Evolutionary conservation across 35 echinoderm and acorn worm species (phyloP).

Genomic region (Eucidaris tribuloides): DNA sequence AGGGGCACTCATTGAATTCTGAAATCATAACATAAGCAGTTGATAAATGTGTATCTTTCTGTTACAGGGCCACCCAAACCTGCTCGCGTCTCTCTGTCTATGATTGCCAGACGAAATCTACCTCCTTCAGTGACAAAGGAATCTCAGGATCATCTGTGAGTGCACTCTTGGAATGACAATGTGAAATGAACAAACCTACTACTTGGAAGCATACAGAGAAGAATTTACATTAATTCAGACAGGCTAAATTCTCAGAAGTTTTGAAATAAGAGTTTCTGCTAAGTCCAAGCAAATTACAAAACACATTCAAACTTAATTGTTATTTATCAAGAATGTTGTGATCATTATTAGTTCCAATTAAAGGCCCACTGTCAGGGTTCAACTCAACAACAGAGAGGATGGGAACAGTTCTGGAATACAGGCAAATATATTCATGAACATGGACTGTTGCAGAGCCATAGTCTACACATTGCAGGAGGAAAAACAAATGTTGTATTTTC

Average conservation of each 20-base stretch:
- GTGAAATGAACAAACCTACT: neutral
- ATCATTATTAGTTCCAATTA: no score
- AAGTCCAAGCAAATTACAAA: neutral
- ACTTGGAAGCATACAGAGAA: no score
- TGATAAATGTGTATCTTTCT: no score
- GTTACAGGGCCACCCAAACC: slow-evolving; percentile 7
- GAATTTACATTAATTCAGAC: neutral
- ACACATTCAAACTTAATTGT: neutral
- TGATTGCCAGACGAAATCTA: slow-evolving; percentile 62
- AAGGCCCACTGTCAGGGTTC: no score
- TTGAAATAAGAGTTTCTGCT: neutral
- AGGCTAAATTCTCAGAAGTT: neutral
- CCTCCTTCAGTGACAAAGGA: neutral
- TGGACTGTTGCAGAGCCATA: no score
- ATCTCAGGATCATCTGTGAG: slow-evolving; percentile 64
- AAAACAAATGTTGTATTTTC: no score
- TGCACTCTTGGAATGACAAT: neutral
- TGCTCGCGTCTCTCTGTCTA: slow-evolving; percentile 25
- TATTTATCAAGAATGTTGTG: neutral
- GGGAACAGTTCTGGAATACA: no score
- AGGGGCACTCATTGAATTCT: no score
- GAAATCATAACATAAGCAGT: no score
- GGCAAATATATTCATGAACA: no score
- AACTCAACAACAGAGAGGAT: no score
- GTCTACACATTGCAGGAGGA: no score